Base-by-base conservation (phyloP, 2,888 invertebrate species). In the Melipona beecheii region DNA sequence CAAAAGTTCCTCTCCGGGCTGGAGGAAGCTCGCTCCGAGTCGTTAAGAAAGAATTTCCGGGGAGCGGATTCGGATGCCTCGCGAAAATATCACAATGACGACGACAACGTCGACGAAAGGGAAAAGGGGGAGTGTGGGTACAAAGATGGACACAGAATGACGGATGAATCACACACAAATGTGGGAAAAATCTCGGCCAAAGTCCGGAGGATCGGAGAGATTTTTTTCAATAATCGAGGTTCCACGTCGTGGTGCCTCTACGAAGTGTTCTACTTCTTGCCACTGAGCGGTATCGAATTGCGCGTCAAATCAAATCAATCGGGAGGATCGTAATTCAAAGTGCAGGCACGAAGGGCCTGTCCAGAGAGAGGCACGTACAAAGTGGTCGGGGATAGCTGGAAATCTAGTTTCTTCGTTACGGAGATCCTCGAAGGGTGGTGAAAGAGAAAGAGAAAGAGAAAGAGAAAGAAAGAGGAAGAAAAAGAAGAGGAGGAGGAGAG, bases 381-480 rank as follows among this genome's bases (percentile, higher is more conserved):
- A 85, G 78, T 74, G 73, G 52, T 70, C 71, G 64, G 75, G 77
- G 78, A 70, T 64, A 66, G 65, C 58, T 52, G 83, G 69, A 83
- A 89, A 89, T 86, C 84, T 85, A 77, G 83, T 89, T 89, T 90
- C 80, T 88, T 89, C 88, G 87, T 89, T 86, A 90, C 75, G 80
- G n/a, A 66, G 31, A 49, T 21, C 50, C 72, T 58, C 52, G 11
- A 49, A 76, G 66, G 13, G 27, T 5, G 5, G 64, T 0, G 17
- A 68, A 69, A 43, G 56, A 52, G 43, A 43, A 50, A 15, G 15
- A 4, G 19, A 52, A 9, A 73, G n/a, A 24, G 74, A 27, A 68
- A 75, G 54, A 31, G 15, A 17, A 21, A 62, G 19, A 11, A 31
- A 11, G n/a, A n/a, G n/a, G 19, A 62, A 27, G 31, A 62, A 75